Percentiles rank a stretch among this genome's conserved stretches.
These are phyloP conservation scores for Sorex fumeus DNA, from an alignment of 2,113 vertebrate species.

Conservation along the genomic window DNA sequence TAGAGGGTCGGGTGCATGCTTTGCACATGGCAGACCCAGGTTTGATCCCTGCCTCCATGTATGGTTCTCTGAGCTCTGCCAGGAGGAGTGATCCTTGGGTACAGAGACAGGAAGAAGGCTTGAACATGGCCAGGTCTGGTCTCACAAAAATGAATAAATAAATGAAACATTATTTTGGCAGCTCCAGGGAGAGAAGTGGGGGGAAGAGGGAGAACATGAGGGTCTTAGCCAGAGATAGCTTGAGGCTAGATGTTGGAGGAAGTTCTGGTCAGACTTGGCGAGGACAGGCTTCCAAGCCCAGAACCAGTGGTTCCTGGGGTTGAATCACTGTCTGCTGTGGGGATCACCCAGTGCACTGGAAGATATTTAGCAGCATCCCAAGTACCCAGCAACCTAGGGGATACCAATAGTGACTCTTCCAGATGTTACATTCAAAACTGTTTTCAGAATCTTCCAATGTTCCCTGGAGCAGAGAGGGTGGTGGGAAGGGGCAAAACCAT, in stretches of 20 bases:
- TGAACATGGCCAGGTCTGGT: too few species aligned
- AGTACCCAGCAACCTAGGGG: background rate
- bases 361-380: background rate
- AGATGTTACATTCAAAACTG: background rate
- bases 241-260: background rate
- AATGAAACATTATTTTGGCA: background rate
- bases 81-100: too few species aligned
- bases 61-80: too few species aligned
- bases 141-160: too few species aligned
- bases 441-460: background rate
- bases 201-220: background rate
- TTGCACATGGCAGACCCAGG: too few species aligned
- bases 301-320: accelerated
- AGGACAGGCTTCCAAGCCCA: background rate
- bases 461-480: background rate
- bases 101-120: too few species aligned
- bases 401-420: background rate
- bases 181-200: background rate
- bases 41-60: too few species aligned
- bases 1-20: too few species aligned
- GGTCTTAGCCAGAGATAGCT: background rate
- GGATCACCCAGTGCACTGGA: background rate
- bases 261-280: too few species aligned
- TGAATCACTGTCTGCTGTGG: background rate
- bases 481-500: background rate